Percentiles rank a stretch among this genome's conserved stretches.
Evolutionary conservation across 1,140 invertebrate species (phyloP).

Genomic region (Bombyx mandarina): DNA sequence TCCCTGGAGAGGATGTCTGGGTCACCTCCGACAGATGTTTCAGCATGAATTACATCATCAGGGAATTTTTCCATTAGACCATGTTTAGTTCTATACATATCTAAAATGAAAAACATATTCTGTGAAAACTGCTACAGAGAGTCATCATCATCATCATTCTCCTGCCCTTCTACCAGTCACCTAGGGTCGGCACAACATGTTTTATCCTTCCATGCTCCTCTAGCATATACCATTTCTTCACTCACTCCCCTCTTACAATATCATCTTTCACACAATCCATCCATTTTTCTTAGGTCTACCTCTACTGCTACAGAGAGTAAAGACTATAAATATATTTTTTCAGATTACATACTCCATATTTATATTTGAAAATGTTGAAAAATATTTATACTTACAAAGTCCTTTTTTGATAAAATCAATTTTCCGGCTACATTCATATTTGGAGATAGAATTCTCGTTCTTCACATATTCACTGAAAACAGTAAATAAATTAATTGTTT

Average conservation of each 20-base stretch:
- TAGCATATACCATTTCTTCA: too few relatives aligned
- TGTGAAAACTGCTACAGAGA: too few relatives aligned
- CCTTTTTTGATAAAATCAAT: constrained; percentile 86
- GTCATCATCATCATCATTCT: too few relatives aligned
- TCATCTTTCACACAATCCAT: too few relatives aligned
- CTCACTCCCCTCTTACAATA: too few relatives aligned
- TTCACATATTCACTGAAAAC: constrained; percentile 83
- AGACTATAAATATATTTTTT: too few relatives aligned
- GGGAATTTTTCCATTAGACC: constrained; percentile 83
- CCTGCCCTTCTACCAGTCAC: too few relatives aligned
- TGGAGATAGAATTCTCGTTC: constrained; percentile 79
- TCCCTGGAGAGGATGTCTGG: constrained; percentile 75
- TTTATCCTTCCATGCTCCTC: too few relatives aligned
- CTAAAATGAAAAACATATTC: constrained; percentile 24
- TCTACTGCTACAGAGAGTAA: too few relatives aligned
- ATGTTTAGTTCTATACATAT: constrained; percentile 71
- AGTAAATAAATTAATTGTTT: constrained; percentile 5
- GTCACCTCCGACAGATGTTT: constrained; percentile 77
- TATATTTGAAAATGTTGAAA: constrained; percentile 1
- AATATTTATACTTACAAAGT: constrained; percentile 74
- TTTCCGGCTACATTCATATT: constrained; percentile 83
- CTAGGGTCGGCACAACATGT: too few relatives aligned
- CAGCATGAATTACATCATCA: constrained; percentile 78
- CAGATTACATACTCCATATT: neutral
- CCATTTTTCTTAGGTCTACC: too few relatives aligned